Base-by-base conservation (phyloP, 2,797 vertebrate genomes). In the Micrastur ruficollis region DNA sequence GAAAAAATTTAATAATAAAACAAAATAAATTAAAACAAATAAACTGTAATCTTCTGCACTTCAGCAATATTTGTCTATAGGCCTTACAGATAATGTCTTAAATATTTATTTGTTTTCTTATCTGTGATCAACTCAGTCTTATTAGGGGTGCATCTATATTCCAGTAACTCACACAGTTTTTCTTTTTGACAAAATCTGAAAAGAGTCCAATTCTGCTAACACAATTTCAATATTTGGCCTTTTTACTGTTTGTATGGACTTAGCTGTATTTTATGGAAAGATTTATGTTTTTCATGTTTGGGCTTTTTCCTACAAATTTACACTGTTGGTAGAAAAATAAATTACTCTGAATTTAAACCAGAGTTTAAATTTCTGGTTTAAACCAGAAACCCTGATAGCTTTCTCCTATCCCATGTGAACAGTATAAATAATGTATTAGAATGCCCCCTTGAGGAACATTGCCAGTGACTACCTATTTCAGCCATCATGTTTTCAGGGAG, bases 401-500 rank as follows among this genome's bases (percentile, higher is more conserved):
- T 73, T 87, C 61, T 75, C 65, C 72, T 68, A 58, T 3, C n/a
- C 32, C 14, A 11, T 1, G 4, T 31, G 42, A 84, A 34, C 34
- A 67, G 7, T 46, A 50, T 55, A 92, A 94, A 62, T 46, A 73
- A 91, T 21, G 82, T 80, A 88, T 90, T 89, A 89, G 80, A 90
- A 90, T 93, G 90, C 70, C 88, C 93, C 82, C 93, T 91, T 88
- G 72, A 95, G 94, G 88, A 91, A 58, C 36, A 65, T 0, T 81
- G 72, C 22, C 86, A 90, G 81, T 56, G 58, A 25, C 65, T 42
- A 47, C 61, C 11, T 92, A 52, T 75, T 86, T 84, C 63, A 68
- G 42, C 50, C 42, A 71, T 52, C 46, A 61, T 50, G 29, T 86
- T 86, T 61, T 38, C 42, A 58, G 49, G 21, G 25, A 38, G 20